Base-by-base conservation (phyloP, 2,113 vertebrate genomes). In the Mus pahari region DNA sequence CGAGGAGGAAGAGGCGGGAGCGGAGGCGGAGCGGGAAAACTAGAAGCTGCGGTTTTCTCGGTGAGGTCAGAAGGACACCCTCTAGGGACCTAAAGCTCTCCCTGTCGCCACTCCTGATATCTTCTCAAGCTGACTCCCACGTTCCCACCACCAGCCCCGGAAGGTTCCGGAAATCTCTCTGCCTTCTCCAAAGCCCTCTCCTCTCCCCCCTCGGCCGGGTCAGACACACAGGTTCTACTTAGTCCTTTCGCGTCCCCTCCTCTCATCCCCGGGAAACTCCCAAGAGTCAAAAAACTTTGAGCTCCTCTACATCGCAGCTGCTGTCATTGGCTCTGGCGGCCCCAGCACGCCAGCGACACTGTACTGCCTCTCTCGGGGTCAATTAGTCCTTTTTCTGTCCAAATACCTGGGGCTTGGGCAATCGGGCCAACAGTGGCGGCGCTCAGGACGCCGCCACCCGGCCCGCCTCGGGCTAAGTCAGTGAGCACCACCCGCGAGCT, bases 61-160 rank as follows among this genome's bases (percentile, higher is more conserved):
- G 71, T 83, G 96, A 97, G 97, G 97, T 97, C 97, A 96, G 91
- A 26, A 93, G 94, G 95, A 97, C 96, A 95, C 94, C 73, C 88
- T 86, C 86, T 64, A 0, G 55, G 73, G 90, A 92, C 94, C 96
- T 24, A 4, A 68, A 83, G 89, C 89, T 74, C 58, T 92, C 94
- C 42, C 92, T 13, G 11, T 17, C 20, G 19, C 86, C 96, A 45
- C 89, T 86, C 88, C 75, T 48, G 5, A 74, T 60, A 83, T 95
- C 95, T 87, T 60, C 77, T 62, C 71, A 20, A 33, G 77, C 74
- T n/a, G 68, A 95, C 95, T 95, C 96, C 97, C 95, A 95, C 96
- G 86, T 77, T 90, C 88, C 94, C 16, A 33, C 68, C 71, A 83
- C 71, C 94, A 83, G 77, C 39, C 71, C 77, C 24, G 58, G 94